Conservation (phyloP, 2,888 invertebrate species). For the Tinea pellionella region DNA sequence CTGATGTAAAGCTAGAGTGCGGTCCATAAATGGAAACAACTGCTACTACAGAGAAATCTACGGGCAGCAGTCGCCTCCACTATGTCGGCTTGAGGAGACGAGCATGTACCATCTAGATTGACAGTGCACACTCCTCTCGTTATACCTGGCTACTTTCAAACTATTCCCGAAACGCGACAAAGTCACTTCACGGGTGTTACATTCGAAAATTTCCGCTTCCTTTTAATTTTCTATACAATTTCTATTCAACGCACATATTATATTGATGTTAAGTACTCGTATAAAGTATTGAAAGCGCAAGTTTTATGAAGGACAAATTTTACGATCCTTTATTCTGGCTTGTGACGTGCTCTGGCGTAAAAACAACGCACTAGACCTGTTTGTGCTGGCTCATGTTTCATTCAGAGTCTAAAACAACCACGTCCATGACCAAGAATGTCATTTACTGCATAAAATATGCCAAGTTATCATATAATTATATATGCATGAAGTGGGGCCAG, state of each 20-base stretch:
- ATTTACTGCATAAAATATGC: not conserved
- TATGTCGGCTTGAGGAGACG: too few species aligned
- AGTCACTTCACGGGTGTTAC: too few species aligned
- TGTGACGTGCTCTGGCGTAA: conserved; percentile 5
- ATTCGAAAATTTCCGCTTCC: too few species aligned
- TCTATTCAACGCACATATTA: not conserved
- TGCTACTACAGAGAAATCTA: too few species aligned
- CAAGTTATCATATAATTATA: not conserved
- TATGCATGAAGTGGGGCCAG: not conserved
- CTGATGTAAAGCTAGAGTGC: too few species aligned
- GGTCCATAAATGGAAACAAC: too few species aligned
- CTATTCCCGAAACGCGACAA: too few species aligned
- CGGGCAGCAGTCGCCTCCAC: too few species aligned
- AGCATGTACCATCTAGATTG: too few species aligned
- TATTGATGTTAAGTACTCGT: not conserved
- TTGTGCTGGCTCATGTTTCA: conserved; percentile 10
- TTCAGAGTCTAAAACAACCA: conserved; percentile 2
- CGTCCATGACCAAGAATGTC: conserved; percentile 6
- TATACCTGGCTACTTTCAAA: too few species aligned
- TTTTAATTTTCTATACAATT: too few species aligned
- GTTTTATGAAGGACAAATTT: conserved; percentile 10
- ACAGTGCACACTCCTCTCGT: too few species aligned
- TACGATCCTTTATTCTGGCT: conserved; percentile 4
- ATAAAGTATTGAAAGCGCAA: conserved; percentile 3
- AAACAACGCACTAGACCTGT: conserved; percentile 12